Evolutionary conservation across 2,113 vertebrate species (phyloP), one percentile per base, ranked within the genome.

Genomic region (Aphyosemion australe): DNA sequence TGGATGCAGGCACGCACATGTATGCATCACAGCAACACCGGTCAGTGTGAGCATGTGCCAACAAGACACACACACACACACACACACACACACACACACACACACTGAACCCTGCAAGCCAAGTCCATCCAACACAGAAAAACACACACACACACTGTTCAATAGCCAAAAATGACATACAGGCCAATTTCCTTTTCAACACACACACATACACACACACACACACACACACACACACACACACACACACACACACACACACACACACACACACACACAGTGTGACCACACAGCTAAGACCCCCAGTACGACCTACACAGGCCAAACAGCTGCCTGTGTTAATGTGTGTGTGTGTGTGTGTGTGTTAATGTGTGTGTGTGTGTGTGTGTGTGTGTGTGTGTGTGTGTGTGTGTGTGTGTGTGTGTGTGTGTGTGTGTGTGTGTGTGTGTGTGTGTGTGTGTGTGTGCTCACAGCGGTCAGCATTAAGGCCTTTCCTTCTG

Each of bases 281-380:
- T 81, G 69, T 84, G 76, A 78, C 78, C 82, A 85, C 76, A 85
- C 84, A 86, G 85, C 74, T 89, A 76, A 89, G 72, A 69, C 87
- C 68, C 75, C 75, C 75, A 75, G 69, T 79, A 84, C 65, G 79
- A 78, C 65, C 80, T 63, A 62, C 58, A 69, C 66, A 72, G 65
- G 54, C 20, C 5, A 45, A 32, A 9, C 54, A 48, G 59, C 45
- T 65, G 37, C 46, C 49, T 61, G 51, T 72, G 64, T 47, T 37
- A 65, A 47, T 67, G 74, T 37, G 70, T 42, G 66, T 63, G 68
- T 47, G 60, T 26, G 26, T 26, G 26, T 26, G 26, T 26, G 21
- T 26, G 21, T 26, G 21, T n/a, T n/a, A n/a, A n/a, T 26, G 21
- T 26, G 21, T 26, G 21, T 26, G 21, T 26, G 21, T 26, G 21